phyloP scores from a whole-genome alignment of 2,113 vertebrate species.

The Rhagologus leucostigma region DNA sequence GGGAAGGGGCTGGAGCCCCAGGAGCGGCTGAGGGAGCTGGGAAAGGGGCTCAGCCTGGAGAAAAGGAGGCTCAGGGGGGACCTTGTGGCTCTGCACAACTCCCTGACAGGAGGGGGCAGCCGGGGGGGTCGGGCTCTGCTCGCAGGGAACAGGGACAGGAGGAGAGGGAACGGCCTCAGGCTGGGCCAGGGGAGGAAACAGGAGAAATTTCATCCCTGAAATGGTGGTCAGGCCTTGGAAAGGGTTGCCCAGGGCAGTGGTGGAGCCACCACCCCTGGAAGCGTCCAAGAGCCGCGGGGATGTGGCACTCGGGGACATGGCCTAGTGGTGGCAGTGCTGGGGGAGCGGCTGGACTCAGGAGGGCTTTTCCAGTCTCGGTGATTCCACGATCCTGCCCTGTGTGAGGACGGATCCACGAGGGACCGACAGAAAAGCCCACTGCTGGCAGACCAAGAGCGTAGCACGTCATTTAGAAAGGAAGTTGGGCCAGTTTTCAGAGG shows the following conservation, averaged over 20 bases:
- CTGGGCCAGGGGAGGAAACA: not conserved
- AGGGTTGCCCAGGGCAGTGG: not conserved
- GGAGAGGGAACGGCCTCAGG: not conserved
- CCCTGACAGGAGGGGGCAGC: not conserved
- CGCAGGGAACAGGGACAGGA: not conserved
- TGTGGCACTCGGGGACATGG: not conserved
- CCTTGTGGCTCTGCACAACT: not conserved
- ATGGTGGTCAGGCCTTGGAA: not conserved
- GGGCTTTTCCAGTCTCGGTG: not conserved
- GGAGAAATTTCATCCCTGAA: not conserved
- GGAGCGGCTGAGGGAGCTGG: not conserved
- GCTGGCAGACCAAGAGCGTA: not conserved
- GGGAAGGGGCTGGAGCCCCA: not conserved
- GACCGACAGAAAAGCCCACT: not conserved
- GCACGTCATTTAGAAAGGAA: not conserved
- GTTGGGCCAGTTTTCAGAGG: not conserved
- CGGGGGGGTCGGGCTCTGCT: accelerated
- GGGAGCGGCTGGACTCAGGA: not conserved
- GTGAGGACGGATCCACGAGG: not conserved
- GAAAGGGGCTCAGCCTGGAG: not conserved
- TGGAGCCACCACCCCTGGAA: too few relatives aligned
- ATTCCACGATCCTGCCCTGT: not conserved
- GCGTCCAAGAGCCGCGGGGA: accelerated
- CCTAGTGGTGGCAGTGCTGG: not conserved
- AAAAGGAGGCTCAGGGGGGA: not conserved